Evolutionary conservation across 2,888 invertebrate species (phyloP), one percentile per base, ranked within the genome.

Genomic region (Lumbricus terrestris): DNA sequence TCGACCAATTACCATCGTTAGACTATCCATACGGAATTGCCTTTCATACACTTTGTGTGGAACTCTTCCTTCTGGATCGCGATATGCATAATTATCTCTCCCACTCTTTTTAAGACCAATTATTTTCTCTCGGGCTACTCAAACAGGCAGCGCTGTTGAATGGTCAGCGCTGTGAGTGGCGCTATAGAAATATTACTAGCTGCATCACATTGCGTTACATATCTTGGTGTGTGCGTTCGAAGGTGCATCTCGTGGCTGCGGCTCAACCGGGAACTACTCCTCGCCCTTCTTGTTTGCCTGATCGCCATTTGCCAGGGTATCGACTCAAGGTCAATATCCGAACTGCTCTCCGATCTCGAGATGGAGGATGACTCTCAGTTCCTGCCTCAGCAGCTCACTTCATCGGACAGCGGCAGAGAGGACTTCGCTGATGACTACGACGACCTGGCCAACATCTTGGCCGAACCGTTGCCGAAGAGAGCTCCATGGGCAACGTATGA

Each of bases 281-380:
- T 85, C 20, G 85, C 85, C 85, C 18, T 89, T 29, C 20, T 54
- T 3, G 0, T n/a, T 15, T 69, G 34, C 20, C 33, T 47, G 54
- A 20, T 88, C 40, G 33, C 40, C 35, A n/a, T 88, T 8, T 34
- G 20, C 35, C 29, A 37, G 35, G 20, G 37, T 6, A 35, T 37
- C 35, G 85, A 85, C 16, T 85, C 85, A 18, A 34, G 85, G 8
- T 85, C 85, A 23, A 85, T 85, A 34, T 34, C 85, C 85, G 35
- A 85, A 85, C 85, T 85, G 6, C 85, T 85, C n/a, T 85, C 85
- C 35, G 85, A 85, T 8, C 34, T 85, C 35, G 85, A 85, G 37
- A 35, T 35, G 85, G 85, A 34, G 20, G 85, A 85, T 85, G n/a
- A 69, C 8, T 69, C 69, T 69, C 69, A n/a, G 69, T 69, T n/a